A percentile compares a stretch with the other conserved stretches of the same genome.
Conservation (phyloP, 2,888 invertebrate genomes). For the Pyrocoelia pectoralis region DNA sequence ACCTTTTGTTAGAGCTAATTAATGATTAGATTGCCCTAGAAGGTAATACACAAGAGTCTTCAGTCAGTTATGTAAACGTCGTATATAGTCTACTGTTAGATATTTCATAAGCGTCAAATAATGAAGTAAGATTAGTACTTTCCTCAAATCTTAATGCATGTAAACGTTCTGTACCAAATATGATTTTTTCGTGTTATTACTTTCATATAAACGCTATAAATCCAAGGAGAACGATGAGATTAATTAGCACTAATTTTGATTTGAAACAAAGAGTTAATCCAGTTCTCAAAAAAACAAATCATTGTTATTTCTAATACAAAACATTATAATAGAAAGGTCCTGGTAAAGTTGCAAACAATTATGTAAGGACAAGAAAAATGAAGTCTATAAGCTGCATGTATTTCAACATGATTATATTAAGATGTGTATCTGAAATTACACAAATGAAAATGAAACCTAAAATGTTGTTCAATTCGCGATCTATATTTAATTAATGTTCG, state of each 20-base stretch:
- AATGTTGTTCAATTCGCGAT: too few relatives aligned
- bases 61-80: neutral
- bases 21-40: neutral
- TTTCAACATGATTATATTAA: conserved; percentile 3
- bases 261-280: conserved; percentile 3
- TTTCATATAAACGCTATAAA: too few relatives aligned
- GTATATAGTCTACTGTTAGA: neutral
- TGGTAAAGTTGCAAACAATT: conserved; percentile 7
- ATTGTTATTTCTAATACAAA: conserved; percentile 5
- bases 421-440: neutral
- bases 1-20: neutral
- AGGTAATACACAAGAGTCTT: neutral
- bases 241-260: neutral
- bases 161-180: too few relatives aligned
- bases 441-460: neutral
- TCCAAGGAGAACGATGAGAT: neutral
- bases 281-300: conserved; percentile 9
- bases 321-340: neutral
- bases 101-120: neutral
- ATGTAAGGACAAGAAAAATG: conserved; percentile 11
- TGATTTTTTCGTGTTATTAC: neutral
- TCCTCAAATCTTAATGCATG: neutral
- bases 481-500: too few relatives aligned
- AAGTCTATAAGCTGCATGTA: neutral
- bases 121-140: neutral